These are phyloP conservation scores for Nematolebias whitei DNA, from an alignment of 2,113 vertebrate genomes.

Conservation along the genomic window DNA sequence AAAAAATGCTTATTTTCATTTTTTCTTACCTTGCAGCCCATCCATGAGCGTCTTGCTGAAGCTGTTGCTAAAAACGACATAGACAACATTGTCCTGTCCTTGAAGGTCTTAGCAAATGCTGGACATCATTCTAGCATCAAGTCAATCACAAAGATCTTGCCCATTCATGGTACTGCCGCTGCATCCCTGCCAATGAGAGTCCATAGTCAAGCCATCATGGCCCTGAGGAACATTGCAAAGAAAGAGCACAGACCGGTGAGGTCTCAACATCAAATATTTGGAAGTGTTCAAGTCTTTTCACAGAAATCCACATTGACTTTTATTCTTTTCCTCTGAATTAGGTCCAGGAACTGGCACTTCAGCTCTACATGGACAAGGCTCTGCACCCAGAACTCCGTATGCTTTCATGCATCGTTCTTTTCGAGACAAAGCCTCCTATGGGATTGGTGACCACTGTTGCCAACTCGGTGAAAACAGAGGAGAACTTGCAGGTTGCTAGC, in stretches of 20 bases:
- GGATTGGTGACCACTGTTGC: slow-evolving; percentile 78
- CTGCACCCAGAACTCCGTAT: slow-evolving; percentile 82
- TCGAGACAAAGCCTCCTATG: slow-evolving; percentile 82
- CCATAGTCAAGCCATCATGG: slow-evolving; percentile 81
- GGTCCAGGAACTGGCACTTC: slow-evolving; percentile 83
- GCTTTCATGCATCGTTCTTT: slow-evolving; percentile 82
- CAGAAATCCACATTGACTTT: slow-evolving; percentile 6
- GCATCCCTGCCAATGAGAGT: slow-evolving; percentile 68
- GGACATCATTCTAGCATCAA: slow-evolving; percentile 84
- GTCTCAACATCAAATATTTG: background rate
- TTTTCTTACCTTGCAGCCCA: slow-evolving; percentile 69
- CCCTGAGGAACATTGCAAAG: slow-evolving; percentile 83
- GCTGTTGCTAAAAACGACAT: slow-evolving; percentile 72
- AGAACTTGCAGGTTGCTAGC: slow-evolving; percentile 82
- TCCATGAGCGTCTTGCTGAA: slow-evolving; percentile 79
- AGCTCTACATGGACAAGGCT: slow-evolving; percentile 79
- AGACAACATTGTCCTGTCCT: slow-evolving; percentile 75
- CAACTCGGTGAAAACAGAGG: slow-evolving; percentile 77
- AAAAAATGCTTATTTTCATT: background rate
- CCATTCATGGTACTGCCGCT: slow-evolving; percentile 75
- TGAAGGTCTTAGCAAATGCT: slow-evolving; percentile 86
- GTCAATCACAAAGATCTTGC: slow-evolving; percentile 81
- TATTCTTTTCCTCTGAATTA: slow-evolving; percentile 45
- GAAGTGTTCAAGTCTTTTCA: background rate
- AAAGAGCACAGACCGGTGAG: slow-evolving; percentile 78